A percentile compares a stretch with the other conserved stretches of the same genome.
These are phyloP conservation scores for Gonioctena quinquepunctata DNA, from an alignment of 1,140 invertebrate genomes.

Conservation along the genomic window DNA sequence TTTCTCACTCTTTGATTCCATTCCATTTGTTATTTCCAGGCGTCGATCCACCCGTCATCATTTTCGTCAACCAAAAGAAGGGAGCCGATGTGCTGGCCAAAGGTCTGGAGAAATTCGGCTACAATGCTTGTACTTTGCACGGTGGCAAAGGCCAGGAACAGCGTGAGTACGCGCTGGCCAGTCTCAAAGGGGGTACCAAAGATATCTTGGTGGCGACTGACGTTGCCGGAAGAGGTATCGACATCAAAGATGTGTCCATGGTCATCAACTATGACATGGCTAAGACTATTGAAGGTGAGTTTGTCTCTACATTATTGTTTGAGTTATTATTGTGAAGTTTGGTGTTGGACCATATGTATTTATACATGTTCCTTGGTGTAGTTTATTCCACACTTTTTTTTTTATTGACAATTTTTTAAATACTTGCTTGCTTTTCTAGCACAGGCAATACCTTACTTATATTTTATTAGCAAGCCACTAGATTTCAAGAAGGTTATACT, in stretches of 20 bases:
- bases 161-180: slow-evolving; percentile 95
- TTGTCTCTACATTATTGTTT: no score
- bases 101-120: slow-evolving; percentile 95
- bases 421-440: no score
- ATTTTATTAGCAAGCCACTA: no score
- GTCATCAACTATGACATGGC: slow-evolving; percentile 99
- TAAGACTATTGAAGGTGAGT: slow-evolving; percentile 89
- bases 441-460: no score
- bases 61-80: slow-evolving; percentile 99
- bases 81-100: slow-evolving; percentile 97
- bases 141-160: slow-evolving; percentile 99
- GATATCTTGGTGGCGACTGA: slow-evolving; percentile 99
- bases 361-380: no score
- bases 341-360: no score
- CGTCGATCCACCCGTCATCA: slow-evolving; percentile 96
- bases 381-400: no score
- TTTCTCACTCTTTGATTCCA: no score
- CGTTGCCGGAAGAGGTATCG: slow-evolving; percentile 99
- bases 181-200: slow-evolving; percentile 91
- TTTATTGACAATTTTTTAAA: no score
- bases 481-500: no score
- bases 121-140: slow-evolving; percentile 95
- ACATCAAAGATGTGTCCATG: slow-evolving; percentile 98
- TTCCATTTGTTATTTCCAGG: slow-evolving; percentile 55
- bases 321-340: no score